Evolutionary conservation across 2,888 invertebrate genomes (phyloP).

Genomic region (Leptinotarsa juncta): DNA sequence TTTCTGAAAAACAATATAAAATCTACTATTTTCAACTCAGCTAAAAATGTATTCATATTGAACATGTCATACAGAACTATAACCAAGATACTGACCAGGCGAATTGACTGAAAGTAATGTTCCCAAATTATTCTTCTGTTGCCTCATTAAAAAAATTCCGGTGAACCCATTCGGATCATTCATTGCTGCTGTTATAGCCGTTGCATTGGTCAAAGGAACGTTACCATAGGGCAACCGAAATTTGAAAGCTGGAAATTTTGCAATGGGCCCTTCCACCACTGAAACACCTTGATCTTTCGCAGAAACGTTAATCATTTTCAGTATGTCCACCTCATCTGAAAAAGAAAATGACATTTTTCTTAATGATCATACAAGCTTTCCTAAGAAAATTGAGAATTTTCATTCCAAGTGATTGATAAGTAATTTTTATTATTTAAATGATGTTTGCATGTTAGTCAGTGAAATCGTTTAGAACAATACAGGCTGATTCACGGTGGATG

Average conservation of each 20-base stretch:
- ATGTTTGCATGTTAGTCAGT: too few relatives aligned
- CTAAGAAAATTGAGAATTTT: too few relatives aligned
- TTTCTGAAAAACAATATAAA: too few relatives aligned
- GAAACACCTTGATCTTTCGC: conserved; percentile 65
- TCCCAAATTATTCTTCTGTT: conserved; percentile 65
- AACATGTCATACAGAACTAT: too few relatives aligned
- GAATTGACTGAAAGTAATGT: conserved; percentile 64
- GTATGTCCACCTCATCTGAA: conserved; percentile 63
- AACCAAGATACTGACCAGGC: conserved; percentile 46
- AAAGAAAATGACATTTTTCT: not conserved
- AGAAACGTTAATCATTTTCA: conserved; percentile 64
- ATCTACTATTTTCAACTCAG: too few relatives aligned
- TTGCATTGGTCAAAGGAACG: conserved; percentile 62
- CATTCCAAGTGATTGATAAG: too few relatives aligned
- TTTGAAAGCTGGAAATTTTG: conserved; percentile 65
- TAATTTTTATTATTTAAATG: too few relatives aligned
- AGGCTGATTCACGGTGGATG: too few relatives aligned
- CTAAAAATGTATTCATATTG: too few relatives aligned
- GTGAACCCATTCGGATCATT: conserved; percentile 62
- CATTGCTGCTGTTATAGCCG: conserved; percentile 61
- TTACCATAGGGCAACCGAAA: conserved; percentile 65
- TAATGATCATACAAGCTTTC: not conserved
- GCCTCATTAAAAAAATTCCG: conserved; percentile 63
- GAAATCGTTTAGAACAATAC: too few relatives aligned
- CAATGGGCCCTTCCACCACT: conserved; percentile 63